Evolutionary conservation across 2,888 invertebrate genomes (phyloP).

Genomic region (Drosophila eohydei): DNA sequence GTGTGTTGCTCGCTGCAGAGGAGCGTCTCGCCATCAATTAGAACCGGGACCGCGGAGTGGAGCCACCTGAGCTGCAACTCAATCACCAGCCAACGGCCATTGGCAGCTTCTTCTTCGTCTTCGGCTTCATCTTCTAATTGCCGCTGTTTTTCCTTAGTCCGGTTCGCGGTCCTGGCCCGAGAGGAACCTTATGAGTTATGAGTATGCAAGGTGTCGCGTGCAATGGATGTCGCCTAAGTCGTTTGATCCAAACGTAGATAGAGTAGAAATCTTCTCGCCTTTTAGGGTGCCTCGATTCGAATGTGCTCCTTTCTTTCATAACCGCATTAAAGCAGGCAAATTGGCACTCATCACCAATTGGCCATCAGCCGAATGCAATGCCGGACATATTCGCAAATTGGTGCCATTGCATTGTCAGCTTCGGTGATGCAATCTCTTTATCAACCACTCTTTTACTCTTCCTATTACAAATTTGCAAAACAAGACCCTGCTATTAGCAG

Average conservation of each 20-base stretch:
- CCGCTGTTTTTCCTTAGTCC: constrained; percentile 54
- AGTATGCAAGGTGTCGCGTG: constrained; percentile 53
- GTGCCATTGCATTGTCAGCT: constrained; percentile 37
- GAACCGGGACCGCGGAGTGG: constrained; percentile 41
- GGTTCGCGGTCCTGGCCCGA: constrained; percentile 21
- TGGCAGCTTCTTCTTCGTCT: constrained; percentile 58
- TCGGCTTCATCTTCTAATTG: constrained; percentile 66
- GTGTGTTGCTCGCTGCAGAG: constrained; percentile 49
- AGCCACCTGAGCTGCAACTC: constrained; percentile 76
- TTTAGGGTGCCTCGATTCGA: constrained; percentile 30
- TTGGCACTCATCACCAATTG: constrained; percentile 50
- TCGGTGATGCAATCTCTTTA: constrained; percentile 63
- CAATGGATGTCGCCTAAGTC: constrained; percentile 26
- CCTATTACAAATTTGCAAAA: constrained; percentile 51
- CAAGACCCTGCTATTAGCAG: constrained; percentile 60
- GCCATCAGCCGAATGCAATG: constrained; percentile 25
- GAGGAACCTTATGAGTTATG: constrained; percentile 58
- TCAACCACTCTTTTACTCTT: constrained; percentile 18
- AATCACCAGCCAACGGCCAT: constrained; percentile 65
- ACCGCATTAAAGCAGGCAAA: constrained; percentile 49
- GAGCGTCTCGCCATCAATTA: constrained; percentile 69
- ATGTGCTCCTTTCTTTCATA: constrained; percentile 31
- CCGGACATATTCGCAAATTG: constrained; percentile 55
- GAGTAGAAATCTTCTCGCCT: constrained; percentile 59
- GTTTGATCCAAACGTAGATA: constrained; percentile 31